Evolutionary conservation across 1,140 invertebrate genomes (phyloP).

Genomic region (Metopolophium dirhodum): DNA sequence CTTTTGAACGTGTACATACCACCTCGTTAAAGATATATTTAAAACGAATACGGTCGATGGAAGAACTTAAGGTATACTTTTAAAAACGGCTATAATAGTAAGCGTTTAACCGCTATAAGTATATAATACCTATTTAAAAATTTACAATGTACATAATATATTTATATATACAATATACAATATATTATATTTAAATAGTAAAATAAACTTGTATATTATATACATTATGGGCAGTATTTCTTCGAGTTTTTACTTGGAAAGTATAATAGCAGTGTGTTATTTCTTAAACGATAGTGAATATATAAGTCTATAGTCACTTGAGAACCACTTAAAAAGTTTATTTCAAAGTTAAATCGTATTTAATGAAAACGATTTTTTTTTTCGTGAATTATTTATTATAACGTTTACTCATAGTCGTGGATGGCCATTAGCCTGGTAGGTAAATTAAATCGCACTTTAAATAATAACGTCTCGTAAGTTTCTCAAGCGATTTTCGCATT

Average conservation of each 20-base stretch:
- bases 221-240: not conserved
- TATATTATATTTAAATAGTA: not conserved
- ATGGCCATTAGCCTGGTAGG: not conserved
- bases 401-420: not conserved
- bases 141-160: too few species aligned
- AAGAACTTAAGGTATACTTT: not conserved
- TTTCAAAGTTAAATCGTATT: not conserved
- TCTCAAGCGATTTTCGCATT: not conserved
- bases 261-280: not conserved
- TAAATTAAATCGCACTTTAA: conserved; percentile 14
- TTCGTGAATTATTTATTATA: not conserved
- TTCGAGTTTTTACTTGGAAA: not conserved
- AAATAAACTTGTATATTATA: not conserved
- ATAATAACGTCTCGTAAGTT: conserved; percentile 2
- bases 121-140: too few species aligned
- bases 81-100: not conserved
- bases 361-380: not conserved
- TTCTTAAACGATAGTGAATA: not conserved
- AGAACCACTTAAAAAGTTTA: not conserved
- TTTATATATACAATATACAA: not conserved
- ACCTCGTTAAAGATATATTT: not conserved
- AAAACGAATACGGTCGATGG: not conserved
- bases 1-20: not conserved
- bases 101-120: too few species aligned
- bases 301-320: not conserved